Evolutionary conservation across 1,140 invertebrate species (phyloP).

Genomic region (Solenopsis fugax): DNA sequence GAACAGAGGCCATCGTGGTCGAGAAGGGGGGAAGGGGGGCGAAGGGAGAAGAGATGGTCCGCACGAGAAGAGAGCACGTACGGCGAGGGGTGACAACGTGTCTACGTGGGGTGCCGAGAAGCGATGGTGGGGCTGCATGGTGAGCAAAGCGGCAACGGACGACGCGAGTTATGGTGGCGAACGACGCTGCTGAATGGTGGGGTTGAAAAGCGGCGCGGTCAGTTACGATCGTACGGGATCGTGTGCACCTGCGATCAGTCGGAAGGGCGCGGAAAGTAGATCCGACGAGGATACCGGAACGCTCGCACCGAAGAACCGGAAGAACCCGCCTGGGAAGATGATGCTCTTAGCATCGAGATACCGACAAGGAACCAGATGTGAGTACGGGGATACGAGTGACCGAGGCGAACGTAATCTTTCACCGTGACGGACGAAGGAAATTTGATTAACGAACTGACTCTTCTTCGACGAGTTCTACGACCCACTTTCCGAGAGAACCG

Average conservation of each 20-base stretch:
- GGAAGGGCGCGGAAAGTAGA: conserved; percentile 39
- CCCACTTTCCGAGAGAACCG: background rate
- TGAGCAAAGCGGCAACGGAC: conserved; percentile 56
- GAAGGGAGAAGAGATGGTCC: conserved; percentile 49
- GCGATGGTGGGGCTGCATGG: conserved; percentile 61
- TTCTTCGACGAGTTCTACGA: background rate
- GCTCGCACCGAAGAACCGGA: background rate
- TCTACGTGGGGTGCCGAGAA: conserved; percentile 61
- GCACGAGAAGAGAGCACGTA: conserved; percentile 61
- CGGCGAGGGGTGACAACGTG: conserved; percentile 62
- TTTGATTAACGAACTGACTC: conserved; percentile 45
- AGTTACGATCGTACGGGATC: conserved; percentile 69
- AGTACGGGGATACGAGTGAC: background rate
- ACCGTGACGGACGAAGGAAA: conserved; percentile 4
- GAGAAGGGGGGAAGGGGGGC: conserved; percentile 35
- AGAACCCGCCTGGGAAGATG: background rate
- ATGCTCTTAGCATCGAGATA: too few relatives aligned
- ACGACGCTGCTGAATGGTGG: conserved; percentile 66
- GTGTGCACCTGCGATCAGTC: conserved; percentile 60
- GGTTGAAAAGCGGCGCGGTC: conserved; percentile 74
- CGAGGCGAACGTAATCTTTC: background rate
- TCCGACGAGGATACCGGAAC: conserved; percentile 10
- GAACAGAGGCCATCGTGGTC: conserved; percentile 27
- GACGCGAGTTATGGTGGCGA: conserved; percentile 69
- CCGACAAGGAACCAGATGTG: background rate